phyloP scores from a whole-genome alignment of 2,113 vertebrate genomes.

The Machaerirhynchus nigripectus region DNA sequence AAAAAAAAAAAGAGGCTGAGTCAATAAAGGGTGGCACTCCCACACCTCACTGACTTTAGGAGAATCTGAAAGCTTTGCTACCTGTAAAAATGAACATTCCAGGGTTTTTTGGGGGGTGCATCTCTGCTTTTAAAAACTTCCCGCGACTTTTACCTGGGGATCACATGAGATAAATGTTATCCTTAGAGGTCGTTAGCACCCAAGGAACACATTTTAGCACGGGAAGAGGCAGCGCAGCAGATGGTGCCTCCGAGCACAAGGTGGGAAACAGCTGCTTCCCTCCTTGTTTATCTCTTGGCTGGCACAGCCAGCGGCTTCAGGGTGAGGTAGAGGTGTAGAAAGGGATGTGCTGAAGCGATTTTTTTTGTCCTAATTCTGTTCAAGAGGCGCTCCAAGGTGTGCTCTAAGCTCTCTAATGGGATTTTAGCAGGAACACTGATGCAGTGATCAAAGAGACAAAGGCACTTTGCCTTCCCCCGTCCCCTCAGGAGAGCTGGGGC shows the following conservation, averaged over 20 bases:
- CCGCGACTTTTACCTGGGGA: background rate
- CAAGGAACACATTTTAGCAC: background rate
- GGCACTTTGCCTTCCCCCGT: accelerated
- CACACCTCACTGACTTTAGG: no score
- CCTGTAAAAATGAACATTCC: background rate
- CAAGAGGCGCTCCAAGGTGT: background rate
- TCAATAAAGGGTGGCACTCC: background rate
- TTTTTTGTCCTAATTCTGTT: background rate
- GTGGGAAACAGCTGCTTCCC: background rate
- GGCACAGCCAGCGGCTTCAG: background rate
- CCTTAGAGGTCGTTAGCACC: background rate
- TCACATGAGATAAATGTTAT: background rate
- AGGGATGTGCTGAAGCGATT: background rate
- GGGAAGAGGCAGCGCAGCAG: background rate
- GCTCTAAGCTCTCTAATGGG: accelerated
- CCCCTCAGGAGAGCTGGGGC: background rate
- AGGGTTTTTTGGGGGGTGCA: no score
- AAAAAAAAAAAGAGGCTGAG: background rate
- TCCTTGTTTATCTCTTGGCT: background rate
- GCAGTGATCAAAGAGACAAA: accelerated
- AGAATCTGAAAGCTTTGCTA: background rate
- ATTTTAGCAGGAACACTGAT: background rate
- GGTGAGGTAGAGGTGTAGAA: background rate
- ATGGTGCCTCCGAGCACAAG: background rate
- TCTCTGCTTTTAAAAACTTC: background rate